Conservation (phyloP, 2,113 vertebrate species). For the Corynorhinus townsendii region DNA sequence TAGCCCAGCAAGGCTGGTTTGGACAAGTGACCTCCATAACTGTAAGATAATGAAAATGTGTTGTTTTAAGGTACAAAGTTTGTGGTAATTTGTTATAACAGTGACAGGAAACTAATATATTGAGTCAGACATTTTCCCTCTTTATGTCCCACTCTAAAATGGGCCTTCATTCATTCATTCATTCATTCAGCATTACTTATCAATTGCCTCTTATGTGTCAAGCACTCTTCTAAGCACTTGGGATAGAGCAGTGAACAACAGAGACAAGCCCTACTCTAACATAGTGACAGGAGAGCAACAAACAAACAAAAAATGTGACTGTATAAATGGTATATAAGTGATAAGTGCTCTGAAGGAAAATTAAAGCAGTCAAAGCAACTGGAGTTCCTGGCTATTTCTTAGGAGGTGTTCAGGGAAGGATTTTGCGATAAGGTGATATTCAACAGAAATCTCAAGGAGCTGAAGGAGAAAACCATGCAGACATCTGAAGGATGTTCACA, state of each 20-base stretch:
- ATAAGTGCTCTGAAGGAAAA: neutral
- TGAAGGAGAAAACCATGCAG: neutral
- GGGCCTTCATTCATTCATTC: neutral
- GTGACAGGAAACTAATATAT: neutral
- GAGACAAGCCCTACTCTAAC: neutral
- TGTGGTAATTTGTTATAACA: neutral
- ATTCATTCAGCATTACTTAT: neutral
- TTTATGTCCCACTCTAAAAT: neutral
- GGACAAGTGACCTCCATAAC: neutral
- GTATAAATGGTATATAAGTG: neutral
- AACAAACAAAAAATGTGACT: neutral
- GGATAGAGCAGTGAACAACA: neutral
- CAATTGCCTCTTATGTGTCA: neutral
- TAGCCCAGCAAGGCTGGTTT: neutral
- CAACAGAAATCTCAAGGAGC: neutral
- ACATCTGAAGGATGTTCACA: neutral
- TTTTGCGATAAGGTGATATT: neutral
- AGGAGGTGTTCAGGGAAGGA: neutral
- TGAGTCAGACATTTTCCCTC: neutral
- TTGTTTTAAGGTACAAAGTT: neutral
- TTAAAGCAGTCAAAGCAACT: neutral
- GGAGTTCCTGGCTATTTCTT: neutral
- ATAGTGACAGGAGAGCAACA: neutral
- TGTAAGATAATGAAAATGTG: neutral
- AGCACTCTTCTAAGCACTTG: neutral